These are phyloP conservation scores for Dysidea cf. avara DNA, from an alignment of 37 sponge, comb jelly and placozoan genomes.

Conservation along the genomic window DNA sequence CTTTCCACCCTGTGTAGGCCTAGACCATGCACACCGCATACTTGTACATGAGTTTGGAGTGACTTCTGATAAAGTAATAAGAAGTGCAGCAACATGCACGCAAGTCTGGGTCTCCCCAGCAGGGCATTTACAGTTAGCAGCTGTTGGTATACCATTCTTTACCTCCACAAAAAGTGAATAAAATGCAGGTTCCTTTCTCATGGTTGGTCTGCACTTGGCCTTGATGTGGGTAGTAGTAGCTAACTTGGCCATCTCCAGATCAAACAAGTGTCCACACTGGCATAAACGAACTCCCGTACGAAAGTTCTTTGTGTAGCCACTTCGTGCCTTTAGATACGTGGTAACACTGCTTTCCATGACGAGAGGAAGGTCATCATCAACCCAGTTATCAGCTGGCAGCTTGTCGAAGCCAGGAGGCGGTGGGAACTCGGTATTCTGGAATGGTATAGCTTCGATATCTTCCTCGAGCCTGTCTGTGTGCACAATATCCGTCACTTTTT, in stretches of 20 bases:
- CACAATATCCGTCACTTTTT: no score
- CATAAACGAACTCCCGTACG: conserved; percentile 22
- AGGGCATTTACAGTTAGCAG: background rate
- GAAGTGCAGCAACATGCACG: conserved; percentile 25
- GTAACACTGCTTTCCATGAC: no score
- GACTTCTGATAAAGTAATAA: conserved; percentile 28
- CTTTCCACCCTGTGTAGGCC: conserved; percentile 7
- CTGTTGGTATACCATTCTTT: background rate
- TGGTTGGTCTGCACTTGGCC: conserved; percentile 35
- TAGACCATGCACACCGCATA: conserved; percentile 26
- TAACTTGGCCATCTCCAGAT: background rate
- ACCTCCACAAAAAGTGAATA: conserved; percentile 7
- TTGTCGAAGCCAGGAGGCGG: no score
- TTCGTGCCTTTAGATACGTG: conserved; percentile 1
- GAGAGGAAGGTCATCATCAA: no score
- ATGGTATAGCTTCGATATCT: no score
- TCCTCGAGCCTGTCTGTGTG: no score
- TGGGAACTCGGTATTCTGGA: no score
- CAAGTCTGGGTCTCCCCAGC: conserved; percentile 13
- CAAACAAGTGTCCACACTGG: no score
- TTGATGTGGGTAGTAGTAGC: background rate
- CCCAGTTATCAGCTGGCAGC: no score
- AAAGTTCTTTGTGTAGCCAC: conserved; percentile 28
- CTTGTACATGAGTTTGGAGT: conserved; percentile 26
- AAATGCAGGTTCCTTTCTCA: conserved; percentile 27